Percentiles rank a stretch among this genome's conserved stretches.
These are phyloP conservation scores for Plemyria rubiginata DNA, from an alignment of 2,888 invertebrate genomes.

Conservation along the genomic window DNA sequence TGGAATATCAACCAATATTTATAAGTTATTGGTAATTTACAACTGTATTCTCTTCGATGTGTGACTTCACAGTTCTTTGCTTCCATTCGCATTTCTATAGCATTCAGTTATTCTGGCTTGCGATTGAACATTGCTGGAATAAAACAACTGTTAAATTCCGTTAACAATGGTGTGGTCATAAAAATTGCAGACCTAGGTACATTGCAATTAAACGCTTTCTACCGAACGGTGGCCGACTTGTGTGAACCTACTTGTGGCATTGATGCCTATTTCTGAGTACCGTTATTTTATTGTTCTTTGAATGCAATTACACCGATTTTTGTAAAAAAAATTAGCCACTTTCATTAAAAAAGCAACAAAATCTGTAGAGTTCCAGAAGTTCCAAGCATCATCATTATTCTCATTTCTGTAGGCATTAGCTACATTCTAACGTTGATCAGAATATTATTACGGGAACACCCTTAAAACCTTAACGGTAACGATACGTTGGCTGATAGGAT, in stretches of 20 bases:
- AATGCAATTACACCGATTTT: conserved; percentile 18
- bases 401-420: not conserved
- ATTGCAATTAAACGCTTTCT: conserved; percentile 52
- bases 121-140: conserved; percentile 43
- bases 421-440: too few species aligned
- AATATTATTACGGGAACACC: too few species aligned
- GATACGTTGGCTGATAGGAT: too few species aligned
- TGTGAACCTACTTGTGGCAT: conserved; percentile 30
- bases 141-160: conserved; percentile 46
- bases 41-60: not conserved
- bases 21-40: too few species aligned
- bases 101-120: conserved; percentile 10
- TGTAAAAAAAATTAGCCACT: conserved; percentile 4
- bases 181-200: conserved; percentile 41
- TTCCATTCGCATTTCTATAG: conserved; percentile 2
- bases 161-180: conserved; percentile 45
- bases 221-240: conserved; percentile 36
- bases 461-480: too few species aligned
- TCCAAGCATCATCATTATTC: not conserved
- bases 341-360: not conserved
- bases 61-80: conserved; percentile 3
- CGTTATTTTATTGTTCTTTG: conserved; percentile 18
- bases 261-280: conserved; percentile 20
- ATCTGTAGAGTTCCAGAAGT: not conserved
- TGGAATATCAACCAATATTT: too few species aligned